phyloP scores from a whole-genome alignment of 2,797 vertebrate genomes.

The Pachyuromys duprasi region DNA sequence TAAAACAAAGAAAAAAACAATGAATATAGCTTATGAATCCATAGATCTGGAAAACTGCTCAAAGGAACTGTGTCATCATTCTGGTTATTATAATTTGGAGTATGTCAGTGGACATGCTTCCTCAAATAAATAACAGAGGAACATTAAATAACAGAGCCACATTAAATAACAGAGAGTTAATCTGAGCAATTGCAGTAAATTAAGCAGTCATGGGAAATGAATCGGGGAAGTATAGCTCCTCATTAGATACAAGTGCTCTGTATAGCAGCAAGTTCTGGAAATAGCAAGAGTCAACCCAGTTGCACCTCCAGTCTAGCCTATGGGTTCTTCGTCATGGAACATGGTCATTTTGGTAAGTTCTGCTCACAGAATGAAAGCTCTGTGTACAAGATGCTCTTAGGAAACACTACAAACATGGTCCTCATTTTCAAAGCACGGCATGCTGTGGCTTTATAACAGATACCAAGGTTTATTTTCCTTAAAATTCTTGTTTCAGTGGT shows the following conservation, averaged over 20 bases:
- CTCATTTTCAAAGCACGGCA: constrained; percentile 23
- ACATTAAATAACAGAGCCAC: not conserved
- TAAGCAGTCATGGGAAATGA: not conserved
- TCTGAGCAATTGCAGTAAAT: not conserved
- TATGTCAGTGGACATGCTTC: not conserved
- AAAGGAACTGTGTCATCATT: not conserved
- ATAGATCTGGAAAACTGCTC: not conserved
- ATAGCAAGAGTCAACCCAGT: constrained; percentile 28
- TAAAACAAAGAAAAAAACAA: not conserved
- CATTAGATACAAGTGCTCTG: not conserved
- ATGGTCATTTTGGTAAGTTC: constrained; percentile 19
- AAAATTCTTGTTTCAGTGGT: not conserved
- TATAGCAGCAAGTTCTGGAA: constrained; percentile 47
- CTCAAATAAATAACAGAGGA: too few relatives aligned
- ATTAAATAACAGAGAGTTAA: constrained; percentile 18
- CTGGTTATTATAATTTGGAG: not conserved
- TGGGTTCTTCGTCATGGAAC: not conserved
- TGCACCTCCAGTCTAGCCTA: constrained; percentile 15
- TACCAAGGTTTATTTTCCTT: not conserved
- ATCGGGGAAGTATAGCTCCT: not conserved
- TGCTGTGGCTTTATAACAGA: not conserved
- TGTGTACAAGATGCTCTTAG: constrained; percentile 13
- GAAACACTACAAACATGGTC: not conserved
- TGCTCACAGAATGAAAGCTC: constrained; percentile 13
- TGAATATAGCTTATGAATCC: not conserved